These are phyloP conservation scores for Drosophila erecta DNA, from an alignment of 1,140 invertebrate species.

Conservation along the genomic window DNA sequence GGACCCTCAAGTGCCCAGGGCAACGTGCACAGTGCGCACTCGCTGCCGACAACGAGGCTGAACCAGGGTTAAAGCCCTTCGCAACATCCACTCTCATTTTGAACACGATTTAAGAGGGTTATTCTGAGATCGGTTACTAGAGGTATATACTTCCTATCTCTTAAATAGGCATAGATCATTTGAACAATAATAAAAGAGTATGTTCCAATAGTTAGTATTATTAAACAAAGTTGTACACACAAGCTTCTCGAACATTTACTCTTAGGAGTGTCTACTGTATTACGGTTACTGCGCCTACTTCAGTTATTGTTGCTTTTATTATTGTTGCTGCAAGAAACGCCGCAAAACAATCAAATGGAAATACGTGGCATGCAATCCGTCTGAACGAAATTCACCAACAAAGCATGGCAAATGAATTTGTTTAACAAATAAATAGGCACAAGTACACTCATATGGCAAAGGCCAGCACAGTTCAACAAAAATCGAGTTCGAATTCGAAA, in stretches of 20 bases:
- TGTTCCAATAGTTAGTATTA: no score
- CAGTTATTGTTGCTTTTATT: conserved; percentile 4
- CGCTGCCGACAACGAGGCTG: neutral
- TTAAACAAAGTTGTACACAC: no score
- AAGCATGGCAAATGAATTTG: conserved; percentile 59
- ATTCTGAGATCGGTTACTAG: no score
- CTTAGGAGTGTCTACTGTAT: neutral
- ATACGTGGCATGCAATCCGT: conserved; percentile 59
- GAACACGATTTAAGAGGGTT: neutral
- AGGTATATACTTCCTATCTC: no score
- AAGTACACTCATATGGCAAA: conserved; percentile 23
- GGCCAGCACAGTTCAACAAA: conserved; percentile 32
- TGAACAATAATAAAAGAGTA: no score
- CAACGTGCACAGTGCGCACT: conserved; percentile 34
- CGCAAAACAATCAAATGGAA: conserved; percentile 72
- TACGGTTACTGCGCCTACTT: conserved; percentile 2
- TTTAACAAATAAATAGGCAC: conserved; percentile 71
- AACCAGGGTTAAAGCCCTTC: no score
- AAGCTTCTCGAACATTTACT: neutral
- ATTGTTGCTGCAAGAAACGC: conserved; percentile 41
- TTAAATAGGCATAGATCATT: no score
- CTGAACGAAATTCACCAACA: conserved; percentile 17
- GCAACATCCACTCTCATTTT: no score
- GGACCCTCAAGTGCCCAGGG: conserved; percentile 65
- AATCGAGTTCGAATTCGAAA: neutral